These are phyloP conservation scores for Aphodius sticticus DNA, from an alignment of 2,888 invertebrate genomes.

Conservation along the genomic window DNA sequence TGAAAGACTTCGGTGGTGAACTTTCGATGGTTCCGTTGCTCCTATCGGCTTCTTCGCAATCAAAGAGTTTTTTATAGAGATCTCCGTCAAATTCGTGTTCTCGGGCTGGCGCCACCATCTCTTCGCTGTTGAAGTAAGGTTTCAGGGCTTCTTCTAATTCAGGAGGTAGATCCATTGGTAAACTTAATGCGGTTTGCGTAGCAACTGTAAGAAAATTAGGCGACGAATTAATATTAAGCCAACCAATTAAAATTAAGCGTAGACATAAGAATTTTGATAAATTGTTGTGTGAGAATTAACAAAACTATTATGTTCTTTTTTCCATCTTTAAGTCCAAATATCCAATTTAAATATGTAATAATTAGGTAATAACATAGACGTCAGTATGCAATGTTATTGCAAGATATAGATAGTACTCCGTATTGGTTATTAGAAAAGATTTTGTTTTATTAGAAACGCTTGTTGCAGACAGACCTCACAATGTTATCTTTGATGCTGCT, in stretches of 20 bases:
- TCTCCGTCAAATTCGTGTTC: slow-evolving; percentile 44
- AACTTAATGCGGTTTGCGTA: slow-evolving; percentile 71
- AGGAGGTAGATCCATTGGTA: slow-evolving; percentile 70
- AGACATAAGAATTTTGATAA: no score
- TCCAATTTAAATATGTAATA: no score
- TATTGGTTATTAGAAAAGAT: no score
- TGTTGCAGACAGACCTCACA: no score
- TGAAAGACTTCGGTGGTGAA: slow-evolving; percentile 37
- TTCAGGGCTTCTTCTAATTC: slow-evolving; percentile 69
- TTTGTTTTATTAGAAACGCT: no score
- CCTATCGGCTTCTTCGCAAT: slow-evolving; percentile 46
- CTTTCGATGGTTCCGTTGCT: slow-evolving; percentile 30
- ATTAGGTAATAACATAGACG: no score
- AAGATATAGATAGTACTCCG: no score
- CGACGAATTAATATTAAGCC: not conserved
- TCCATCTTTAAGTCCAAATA: no score
- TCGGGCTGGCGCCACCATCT: not conserved
- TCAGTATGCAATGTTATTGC: no score
- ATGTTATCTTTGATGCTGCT: no score
- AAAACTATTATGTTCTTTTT: no score
- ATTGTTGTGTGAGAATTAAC: no score
- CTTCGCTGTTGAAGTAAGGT: slow-evolving; percentile 62
- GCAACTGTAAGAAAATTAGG: slow-evolving; percentile 49
- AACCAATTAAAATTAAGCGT: not conserved
- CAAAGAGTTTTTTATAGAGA: slow-evolving; percentile 55